Evolutionary conservation across 2,888 invertebrate genomes (phyloP).

Genomic region (Platycnemis pennipes): DNA sequence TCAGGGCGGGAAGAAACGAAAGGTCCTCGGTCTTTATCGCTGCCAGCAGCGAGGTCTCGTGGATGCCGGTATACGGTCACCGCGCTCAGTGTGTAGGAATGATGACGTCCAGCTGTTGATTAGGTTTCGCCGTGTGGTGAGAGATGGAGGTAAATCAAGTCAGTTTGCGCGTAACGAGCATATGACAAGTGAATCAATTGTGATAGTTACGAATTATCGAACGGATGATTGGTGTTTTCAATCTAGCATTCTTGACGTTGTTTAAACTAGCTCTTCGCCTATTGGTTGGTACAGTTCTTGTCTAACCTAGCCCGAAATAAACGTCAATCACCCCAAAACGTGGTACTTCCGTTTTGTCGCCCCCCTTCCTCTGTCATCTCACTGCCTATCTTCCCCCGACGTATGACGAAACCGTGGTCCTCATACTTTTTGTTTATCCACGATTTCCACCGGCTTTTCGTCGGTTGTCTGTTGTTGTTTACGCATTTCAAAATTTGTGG

Average conservation of each 20-base stretch:
- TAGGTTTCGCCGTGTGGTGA: neutral
- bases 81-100: neutral
- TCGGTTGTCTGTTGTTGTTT: slow-evolving; percentile 15
- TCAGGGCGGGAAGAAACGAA: neutral
- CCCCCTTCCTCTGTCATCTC: neutral
- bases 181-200: neutral
- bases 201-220: neutral
- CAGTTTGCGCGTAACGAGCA: neutral
- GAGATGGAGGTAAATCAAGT: neutral
- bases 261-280: neutral
- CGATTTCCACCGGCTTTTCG: neutral
- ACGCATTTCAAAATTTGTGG: slow-evolving; percentile 40
- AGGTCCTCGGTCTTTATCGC: neutral
- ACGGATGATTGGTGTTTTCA: neutral
- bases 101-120: neutral
- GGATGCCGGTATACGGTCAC: neutral
- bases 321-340: neutral
- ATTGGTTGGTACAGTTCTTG: neutral
- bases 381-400: neutral
- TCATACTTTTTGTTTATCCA: neutral
- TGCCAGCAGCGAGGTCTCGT: neutral
- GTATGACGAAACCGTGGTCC: neutral
- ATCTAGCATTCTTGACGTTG: neutral
- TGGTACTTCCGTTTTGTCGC: neutral
- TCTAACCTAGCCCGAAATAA: neutral